Percentiles rank a stretch among this genome's conserved stretches.
Conservation (phyloP, 2,888 invertebrate genomes). For the Pomacea canaliculata region DNA sequence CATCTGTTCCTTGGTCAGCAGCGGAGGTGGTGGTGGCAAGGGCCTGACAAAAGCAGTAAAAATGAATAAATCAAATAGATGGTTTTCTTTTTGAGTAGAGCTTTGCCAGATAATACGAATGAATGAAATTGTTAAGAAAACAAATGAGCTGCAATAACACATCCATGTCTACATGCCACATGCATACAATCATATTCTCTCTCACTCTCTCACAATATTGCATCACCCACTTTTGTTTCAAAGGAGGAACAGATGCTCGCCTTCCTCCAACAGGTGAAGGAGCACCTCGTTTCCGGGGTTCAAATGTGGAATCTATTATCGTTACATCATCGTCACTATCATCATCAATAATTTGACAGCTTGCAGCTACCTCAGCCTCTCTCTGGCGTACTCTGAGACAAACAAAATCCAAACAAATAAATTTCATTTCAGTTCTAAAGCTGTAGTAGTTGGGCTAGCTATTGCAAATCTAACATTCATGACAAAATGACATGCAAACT, state of each 20-base stretch:
- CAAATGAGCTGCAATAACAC: too few relatives aligned
- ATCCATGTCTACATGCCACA: too few relatives aligned
- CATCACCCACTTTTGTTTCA: constrained; percentile 26
- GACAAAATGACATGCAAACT: background rate
- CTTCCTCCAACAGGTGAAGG: constrained; percentile 1
- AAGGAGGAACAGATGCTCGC: background rate
- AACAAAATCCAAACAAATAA: background rate
- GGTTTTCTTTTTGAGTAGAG: too few relatives aligned
- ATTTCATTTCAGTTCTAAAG: background rate
- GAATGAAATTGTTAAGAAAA: too few relatives aligned
- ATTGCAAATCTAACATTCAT: background rate
- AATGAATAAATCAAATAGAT: too few relatives aligned
- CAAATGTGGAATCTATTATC: constrained; percentile 55
- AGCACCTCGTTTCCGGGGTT: constrained; percentile 28
- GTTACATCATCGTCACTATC: constrained; percentile 64
- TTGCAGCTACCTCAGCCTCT: constrained; percentile 20
- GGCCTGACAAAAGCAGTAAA: background rate
- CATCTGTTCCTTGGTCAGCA: background rate
- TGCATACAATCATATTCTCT: too few relatives aligned
- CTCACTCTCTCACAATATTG: too few relatives aligned
- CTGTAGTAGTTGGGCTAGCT: too few relatives aligned
- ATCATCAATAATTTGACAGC: constrained; percentile 38
- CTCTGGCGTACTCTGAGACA: constrained; percentile 12
- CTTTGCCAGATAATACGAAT: too few relatives aligned
- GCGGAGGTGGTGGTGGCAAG: constrained; percentile 1